Evolutionary conservation across 2,113 vertebrate genomes (phyloP).

Genomic region (Tamias sibiricus): DNA sequence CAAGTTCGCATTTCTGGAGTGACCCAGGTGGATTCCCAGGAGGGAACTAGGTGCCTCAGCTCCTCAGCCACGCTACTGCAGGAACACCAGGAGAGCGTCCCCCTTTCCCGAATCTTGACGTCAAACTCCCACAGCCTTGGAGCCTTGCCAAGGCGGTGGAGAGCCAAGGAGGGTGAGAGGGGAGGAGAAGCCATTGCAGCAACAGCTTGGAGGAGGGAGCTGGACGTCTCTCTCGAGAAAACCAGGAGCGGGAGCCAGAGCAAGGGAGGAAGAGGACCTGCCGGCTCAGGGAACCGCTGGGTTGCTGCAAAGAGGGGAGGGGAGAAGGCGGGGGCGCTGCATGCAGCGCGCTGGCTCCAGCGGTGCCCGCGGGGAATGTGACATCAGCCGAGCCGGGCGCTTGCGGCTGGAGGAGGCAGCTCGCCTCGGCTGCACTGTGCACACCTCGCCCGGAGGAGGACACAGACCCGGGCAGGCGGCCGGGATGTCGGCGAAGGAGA

Average conservation of each 20-base stretch:
- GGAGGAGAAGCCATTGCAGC: constrained; percentile 73
- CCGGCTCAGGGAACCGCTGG: not conserved
- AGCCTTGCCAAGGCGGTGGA: constrained; percentile 51
- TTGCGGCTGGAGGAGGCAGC: constrained; percentile 76
- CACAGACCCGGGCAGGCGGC: constrained; percentile 44
- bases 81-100: constrained; percentile 41
- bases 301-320: constrained; percentile 72
- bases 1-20: not conserved
- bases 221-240: not conserved
- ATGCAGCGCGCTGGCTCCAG: constrained; percentile 80
- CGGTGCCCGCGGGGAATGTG: constrained; percentile 84
- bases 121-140: constrained; percentile 76
- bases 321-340: constrained; percentile 66
- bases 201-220: constrained; percentile 74
- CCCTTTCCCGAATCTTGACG: constrained; percentile 80
- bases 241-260: not conserved
- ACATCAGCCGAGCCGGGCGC: constrained; percentile 80
- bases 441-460: constrained; percentile 72
- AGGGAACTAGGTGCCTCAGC: constrained; percentile 39
- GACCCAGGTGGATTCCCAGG: not conserved
- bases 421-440: constrained; percentile 65
- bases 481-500: constrained; percentile 94
- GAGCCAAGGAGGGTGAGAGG: not conserved
- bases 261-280: not conserved
- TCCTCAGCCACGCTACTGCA: not conserved